Evolutionary conservation across 2,888 invertebrate species (phyloP).

Genomic region (Eupithecia pulchellata): DNA sequence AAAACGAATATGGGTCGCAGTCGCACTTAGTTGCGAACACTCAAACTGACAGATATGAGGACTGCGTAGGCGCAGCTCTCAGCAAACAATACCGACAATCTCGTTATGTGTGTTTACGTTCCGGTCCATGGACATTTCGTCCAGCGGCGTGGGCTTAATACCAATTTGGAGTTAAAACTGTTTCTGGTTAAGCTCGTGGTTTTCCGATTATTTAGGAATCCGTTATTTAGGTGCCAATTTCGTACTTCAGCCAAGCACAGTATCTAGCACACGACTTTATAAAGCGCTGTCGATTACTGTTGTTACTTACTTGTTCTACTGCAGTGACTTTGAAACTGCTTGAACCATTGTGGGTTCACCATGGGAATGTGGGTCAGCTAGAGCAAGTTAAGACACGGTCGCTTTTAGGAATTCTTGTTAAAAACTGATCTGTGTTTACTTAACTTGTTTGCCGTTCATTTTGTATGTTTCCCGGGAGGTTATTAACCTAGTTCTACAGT

Average conservation of each 20-base stretch:
- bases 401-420: slow-evolving; percentile 37
- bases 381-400: slow-evolving; percentile 36
- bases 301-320: slow-evolving; percentile 20
- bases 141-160: slow-evolving; percentile 63
- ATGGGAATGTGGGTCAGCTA: slow-evolving; percentile 37
- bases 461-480: slow-evolving; percentile 67
- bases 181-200: slow-evolving; percentile 64
- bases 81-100: slow-evolving; percentile 52
- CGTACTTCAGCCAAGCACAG: slow-evolving; percentile 43
- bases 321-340: slow-evolving; percentile 23
- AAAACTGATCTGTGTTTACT: slow-evolving; percentile 55
- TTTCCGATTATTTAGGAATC: slow-evolving; percentile 74
- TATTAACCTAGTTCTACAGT: slow-evolving; percentile 72
- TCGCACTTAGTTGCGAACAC: slow-evolving; percentile 38
- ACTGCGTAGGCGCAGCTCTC: slow-evolving; percentile 44
- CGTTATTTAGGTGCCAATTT: slow-evolving; percentile 70
- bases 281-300: slow-evolving; percentile 35
- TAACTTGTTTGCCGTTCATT: slow-evolving; percentile 64
- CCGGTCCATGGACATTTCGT: slow-evolving; percentile 62
- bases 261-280: slow-evolving; percentile 40
- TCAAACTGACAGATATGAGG: slow-evolving; percentile 38
- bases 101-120: slow-evolving; percentile 66
- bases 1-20: slow-evolving; percentile 35
- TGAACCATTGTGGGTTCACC: slow-evolving; percentile 15
- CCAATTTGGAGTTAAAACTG: slow-evolving; percentile 66